These are phyloP conservation scores for Notiomystis cincta DNA, from an alignment of 2,113 vertebrate species.

Conservation along the genomic window DNA sequence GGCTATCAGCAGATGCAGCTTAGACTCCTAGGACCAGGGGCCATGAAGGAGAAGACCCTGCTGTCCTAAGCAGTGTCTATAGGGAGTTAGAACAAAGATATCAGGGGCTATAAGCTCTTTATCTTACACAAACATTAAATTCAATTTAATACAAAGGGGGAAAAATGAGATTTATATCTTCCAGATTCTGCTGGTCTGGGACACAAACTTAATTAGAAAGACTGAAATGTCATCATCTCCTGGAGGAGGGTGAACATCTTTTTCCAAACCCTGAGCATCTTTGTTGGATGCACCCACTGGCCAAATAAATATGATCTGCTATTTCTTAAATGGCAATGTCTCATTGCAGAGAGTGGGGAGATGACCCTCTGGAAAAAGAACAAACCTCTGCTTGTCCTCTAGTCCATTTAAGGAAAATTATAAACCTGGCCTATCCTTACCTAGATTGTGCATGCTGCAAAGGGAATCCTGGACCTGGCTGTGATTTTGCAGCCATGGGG, in stretches of 20 bases:
- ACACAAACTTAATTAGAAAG: slow-evolving; percentile 38
- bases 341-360: not conserved
- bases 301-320: not conserved
- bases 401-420: not conserved
- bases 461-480: not conserved
- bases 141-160: slow-evolving; percentile 3
- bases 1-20: not conserved
- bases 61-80: not conserved
- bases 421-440: not conserved
- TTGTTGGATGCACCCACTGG: not conserved
- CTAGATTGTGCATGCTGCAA: not conserved
- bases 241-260: not conserved
- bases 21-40: not conserved
- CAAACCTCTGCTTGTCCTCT: not conserved
- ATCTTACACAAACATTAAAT: slow-evolving; percentile 24
- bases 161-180: slow-evolving; percentile 17
- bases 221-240: slow-evolving; percentile 51
- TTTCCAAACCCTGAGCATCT: not conserved
- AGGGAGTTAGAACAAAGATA: not conserved
- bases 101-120: not conserved
- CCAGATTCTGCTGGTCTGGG: slow-evolving; percentile 1
- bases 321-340: not conserved
- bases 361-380: not conserved
- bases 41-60: not conserved
- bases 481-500: not conserved